A percentile compares a stretch with the other conserved stretches of the same genome.
Conservation (phyloP, 2,797 vertebrate genomes). For the Hoplostethus mediterraneus region DNA sequence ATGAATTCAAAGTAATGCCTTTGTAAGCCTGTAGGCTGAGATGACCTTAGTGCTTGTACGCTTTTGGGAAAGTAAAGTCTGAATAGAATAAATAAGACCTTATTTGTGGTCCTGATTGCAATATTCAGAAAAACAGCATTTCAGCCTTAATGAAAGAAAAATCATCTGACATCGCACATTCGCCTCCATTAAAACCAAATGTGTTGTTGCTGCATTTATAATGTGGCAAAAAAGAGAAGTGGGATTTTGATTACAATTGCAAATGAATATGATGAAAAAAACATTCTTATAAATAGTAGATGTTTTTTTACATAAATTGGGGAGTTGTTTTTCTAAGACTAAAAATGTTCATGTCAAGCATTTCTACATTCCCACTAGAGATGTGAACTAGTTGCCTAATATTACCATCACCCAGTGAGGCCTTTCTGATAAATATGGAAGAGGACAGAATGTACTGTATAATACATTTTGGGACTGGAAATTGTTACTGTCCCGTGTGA, state of each 20-base stretch:
- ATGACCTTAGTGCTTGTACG: conserved; percentile 60
- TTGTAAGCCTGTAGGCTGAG: conserved; percentile 58
- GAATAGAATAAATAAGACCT: conserved; percentile 71
- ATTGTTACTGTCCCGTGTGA: neutral
- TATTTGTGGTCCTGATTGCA: conserved; percentile 68
- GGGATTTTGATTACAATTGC: conserved; percentile 81
- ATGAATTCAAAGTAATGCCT: conserved; percentile 67
- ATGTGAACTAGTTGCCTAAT: conserved; percentile 65
- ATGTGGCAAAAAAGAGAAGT: conserved; percentile 56
- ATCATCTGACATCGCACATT: conserved; percentile 73
- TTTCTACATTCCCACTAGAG: conserved; percentile 71
- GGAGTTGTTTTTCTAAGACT: conserved; percentile 72
- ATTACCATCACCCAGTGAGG: conserved; percentile 48
- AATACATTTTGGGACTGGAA: conserved; percentile 16
- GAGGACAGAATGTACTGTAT: conserved; percentile 30
- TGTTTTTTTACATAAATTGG: conserved; percentile 74
- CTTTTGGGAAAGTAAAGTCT: conserved; percentile 62
- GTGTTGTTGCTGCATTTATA: conserved; percentile 76
- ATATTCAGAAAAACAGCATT: conserved; percentile 61
- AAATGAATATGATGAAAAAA: conserved; percentile 71
- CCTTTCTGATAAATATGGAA: conserved; percentile 59
- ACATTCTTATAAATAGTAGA: conserved; percentile 71
- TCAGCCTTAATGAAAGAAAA: conserved; percentile 62
- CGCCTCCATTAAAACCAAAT: conserved; percentile 73
- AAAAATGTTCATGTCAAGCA: conserved; percentile 70